Conservation (phyloP, 1,140 invertebrate species). For the Dendroctonus ponderosae region DNA sequence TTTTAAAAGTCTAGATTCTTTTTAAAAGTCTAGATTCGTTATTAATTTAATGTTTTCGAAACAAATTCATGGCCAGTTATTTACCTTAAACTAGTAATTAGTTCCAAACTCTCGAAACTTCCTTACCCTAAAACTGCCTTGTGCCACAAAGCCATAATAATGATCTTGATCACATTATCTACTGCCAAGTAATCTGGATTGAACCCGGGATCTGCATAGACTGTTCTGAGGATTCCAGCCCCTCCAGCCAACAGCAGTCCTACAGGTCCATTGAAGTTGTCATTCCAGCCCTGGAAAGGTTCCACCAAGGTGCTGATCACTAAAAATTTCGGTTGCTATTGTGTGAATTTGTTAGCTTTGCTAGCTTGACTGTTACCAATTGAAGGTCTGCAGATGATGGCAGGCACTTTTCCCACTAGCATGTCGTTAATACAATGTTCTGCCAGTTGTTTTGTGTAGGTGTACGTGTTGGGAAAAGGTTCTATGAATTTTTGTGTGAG, state of each 20-base stretch:
- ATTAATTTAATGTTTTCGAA: no score
- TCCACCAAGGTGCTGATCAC: conserved; percentile 65
- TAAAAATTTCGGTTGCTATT: conserved; percentile 37
- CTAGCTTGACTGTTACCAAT: conserved; percentile 63
- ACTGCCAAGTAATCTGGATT: conserved; percentile 80
- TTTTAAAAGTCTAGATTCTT: no score
- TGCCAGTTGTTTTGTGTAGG: conserved; percentile 78
- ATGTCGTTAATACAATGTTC: conserved; percentile 74
- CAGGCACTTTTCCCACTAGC: conserved; percentile 64
- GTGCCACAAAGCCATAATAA: conserved; percentile 73
- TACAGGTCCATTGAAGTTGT: conserved; percentile 91
- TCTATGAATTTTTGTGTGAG: conserved; percentile 71
- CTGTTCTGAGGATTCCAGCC: conserved; percentile 69
- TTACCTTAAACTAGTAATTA: not conserved
- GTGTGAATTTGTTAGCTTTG: not conserved
- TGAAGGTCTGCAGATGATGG: conserved; percentile 85
- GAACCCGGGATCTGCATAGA: conserved; percentile 61
- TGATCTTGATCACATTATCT: conserved; percentile 76
- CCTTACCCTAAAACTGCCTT: conserved; percentile 62
- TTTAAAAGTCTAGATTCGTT: no score
- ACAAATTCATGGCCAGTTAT: no score
- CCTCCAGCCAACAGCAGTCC: conserved; percentile 71
- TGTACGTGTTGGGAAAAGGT: conserved; percentile 80
- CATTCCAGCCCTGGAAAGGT: conserved; percentile 80
- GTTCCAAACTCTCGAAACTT: not conserved